Base-by-base conservation (phyloP, 2,113 vertebrate species). In the Callithrix jacchus region DNA sequence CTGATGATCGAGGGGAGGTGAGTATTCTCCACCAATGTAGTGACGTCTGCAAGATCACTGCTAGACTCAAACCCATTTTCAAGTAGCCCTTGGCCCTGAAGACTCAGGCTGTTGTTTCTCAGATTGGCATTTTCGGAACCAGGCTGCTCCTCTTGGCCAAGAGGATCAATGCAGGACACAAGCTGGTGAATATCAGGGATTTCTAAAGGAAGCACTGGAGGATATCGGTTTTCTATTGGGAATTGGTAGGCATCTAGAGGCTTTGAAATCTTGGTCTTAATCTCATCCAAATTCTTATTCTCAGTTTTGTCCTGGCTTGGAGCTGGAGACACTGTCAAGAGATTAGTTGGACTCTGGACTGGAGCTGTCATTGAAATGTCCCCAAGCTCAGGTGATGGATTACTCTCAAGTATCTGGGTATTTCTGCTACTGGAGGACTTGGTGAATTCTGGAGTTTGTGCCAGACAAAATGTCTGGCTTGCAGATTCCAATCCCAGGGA, bases 181-280 rank as follows among this genome's bases (percentile, higher is more conserved):
- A 93, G 76, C 18, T 97, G 70, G 0, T 91, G 79, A 47, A 90
- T 91, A 54, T 92, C 85, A 27, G 94, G 47, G 30, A 90, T 81
- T 82, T 90, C 92, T 81, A 95, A 82, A 37, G 93, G 94, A 6
- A 82, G 83, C 1, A 88, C 52, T 23, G 58, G 88, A 21, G 40
- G 35, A 27, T 96, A 93, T 37, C 94, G 89, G 13, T 92, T 64
- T 54, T 68, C 82, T 89, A 1, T n/a, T 30, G 68, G 83, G n/a
- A 73, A 30, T 21, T 91, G 80, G 8, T 71, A 73, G 40, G 70
- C 27, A 56, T 93, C 94, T 52, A 91, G 73, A 80, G 56, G 14
- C n/a, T 97, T 40, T 64, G 85, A 40, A 58, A 86, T 32, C 4
- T 85, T 85, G 12, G 8, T 32, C 49, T 64, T 81, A 8, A 45